Base-by-base conservation (phyloP, 2,113 vertebrate species). In the Smithornis capensis region DNA sequence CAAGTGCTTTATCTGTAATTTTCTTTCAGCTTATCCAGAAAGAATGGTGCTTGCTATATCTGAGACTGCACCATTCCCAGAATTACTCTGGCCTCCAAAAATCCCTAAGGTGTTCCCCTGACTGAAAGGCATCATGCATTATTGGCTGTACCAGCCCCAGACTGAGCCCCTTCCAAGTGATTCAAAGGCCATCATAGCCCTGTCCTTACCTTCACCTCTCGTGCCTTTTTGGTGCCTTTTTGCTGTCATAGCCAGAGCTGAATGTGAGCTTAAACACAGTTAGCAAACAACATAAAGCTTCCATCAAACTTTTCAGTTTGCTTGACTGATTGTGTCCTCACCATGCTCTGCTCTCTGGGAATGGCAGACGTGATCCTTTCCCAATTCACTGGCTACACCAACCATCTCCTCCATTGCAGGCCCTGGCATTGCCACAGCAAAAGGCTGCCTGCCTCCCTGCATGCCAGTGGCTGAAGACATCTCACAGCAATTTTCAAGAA, bases 1-100 rank as follows among this genome's bases (percentile, higher is more conserved):
- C 25, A 33, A 81, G 44, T 33, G 71, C n/a, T 75, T 83, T 25
- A 52, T 44, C 64, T 84, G 40, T 56, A 64, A 86, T 81, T 92
- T 93, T 49, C 11, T 83, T 87, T 42, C 80, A 78, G 57, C 1
- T 83, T 83, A 69, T n/a, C 64, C 78, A 44, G 67, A 70, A 94
- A 83, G 59, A 81, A 93, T 27, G 44, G 49, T 44, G 17, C 29
- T 69, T 82, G 68, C 81, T 89, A 0, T 29, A 81, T 5, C 63
- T 77, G n/a, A 80, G 70, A 17, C 35, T 80, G 47, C 28, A 67
- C 38, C 64, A 59, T 24, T 77, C 28, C 52, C 17, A 52, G 71
- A 86, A 70, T 69, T 50, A 70, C 33, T 37, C 12, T 55, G 53
- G 21, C 29, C 55, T 82, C 44, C 55, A 57, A 75, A 91, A 73